Evolutionary conservation across 2,113 vertebrate genomes (phyloP), one percentile per base, ranked within the genome.

Genomic region (Hippoglossus stenolepis): DNA sequence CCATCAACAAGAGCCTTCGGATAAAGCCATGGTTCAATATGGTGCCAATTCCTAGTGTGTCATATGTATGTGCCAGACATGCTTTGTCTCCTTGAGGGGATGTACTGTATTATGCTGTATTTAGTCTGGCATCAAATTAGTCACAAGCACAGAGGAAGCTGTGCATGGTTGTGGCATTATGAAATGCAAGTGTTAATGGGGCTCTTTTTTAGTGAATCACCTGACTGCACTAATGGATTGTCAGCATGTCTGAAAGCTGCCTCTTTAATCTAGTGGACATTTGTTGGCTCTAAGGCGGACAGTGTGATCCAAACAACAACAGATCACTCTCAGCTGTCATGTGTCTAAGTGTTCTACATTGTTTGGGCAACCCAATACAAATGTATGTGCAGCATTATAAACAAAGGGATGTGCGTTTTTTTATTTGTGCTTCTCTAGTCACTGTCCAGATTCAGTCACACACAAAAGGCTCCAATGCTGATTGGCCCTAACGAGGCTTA

Each of bases 171-270:
- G 56, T 73, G 63, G 67, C 53, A 79, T 87, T 90, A 85, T 78
- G 45, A 71, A 70, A 83, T 62, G 4, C 71, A 82, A 80, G 87
- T 93, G 89, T 91, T 90, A 86, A 91, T 85, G 84, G 77, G 51
- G n/a, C 61, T 40, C 65, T 87, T 87, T 87, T 84, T 85, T 15
- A 88, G 24, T 78, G 73, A 81, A 76, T 86, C 77, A 15, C 84
- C 89, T 9, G 23, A 61, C 73, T 56, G 40, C 85, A 79, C 73
- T 90, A 90, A 87, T 92, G 90, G 86, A 80, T 84, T 86, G 66
- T 74, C 83, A 77, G 75, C 74, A 83, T 87, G 80, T 87, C 88
- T 88, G 77, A 84, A 90, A 90, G 91, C 87, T 88, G 72, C 56
- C 60, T 84, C 66, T 81, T 88, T 87, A 93, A 92, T 90, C 89